Base-by-base conservation (phyloP, 2,797 vertebrate species). In the Gymnoscopelus microlampas region DNA sequence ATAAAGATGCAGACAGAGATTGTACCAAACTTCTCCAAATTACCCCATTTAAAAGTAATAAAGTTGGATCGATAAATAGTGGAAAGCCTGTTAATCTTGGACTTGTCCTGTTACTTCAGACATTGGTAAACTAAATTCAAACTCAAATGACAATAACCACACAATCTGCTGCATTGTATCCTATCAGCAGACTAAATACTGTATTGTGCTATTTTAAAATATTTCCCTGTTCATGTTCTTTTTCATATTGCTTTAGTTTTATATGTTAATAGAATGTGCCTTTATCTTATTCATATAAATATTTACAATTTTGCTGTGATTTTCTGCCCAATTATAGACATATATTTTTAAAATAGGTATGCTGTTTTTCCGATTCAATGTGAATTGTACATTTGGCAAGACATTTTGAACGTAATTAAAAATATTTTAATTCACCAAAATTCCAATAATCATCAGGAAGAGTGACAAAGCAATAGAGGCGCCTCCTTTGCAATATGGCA, bases 41-140 rank as follows among this genome's bases (percentile, higher is more conserved):
- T 91, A 88, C 84, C 83, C 75, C 89, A 80, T 92, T 91, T 92
- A 91, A 89, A 92, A 91, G 88, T 90, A 89, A 91, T 91, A 91
- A 90, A 89, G 74, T 69, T 60, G 73, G 86, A 90, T 92, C 89
- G 53, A 92, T 92, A 89, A 81, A 87, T 76, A 85, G 88, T 85
- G 77, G 80, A 77, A 75, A 60, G 70, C 56, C 81, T 80, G 76
- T 87, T 89, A 86, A 89, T 87, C 76, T 69, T 49, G n/a, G 70
- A 83, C 74, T 85, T 79, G 68, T 69, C 74, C 71, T 12, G 83
- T 88, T 89, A 80, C 85, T 84, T 90, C 77, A 70, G 85, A 81
- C 82, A 66, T 53, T 79, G 75, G 53, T 24, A 56, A 79, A 19
- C 19, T 19, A 19, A 19, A 79, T 81, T 79, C 78, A 81, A 85